phyloP scores from a whole-genome alignment of 2,888 invertebrate genomes.

The Sussaba pulchella region DNA sequence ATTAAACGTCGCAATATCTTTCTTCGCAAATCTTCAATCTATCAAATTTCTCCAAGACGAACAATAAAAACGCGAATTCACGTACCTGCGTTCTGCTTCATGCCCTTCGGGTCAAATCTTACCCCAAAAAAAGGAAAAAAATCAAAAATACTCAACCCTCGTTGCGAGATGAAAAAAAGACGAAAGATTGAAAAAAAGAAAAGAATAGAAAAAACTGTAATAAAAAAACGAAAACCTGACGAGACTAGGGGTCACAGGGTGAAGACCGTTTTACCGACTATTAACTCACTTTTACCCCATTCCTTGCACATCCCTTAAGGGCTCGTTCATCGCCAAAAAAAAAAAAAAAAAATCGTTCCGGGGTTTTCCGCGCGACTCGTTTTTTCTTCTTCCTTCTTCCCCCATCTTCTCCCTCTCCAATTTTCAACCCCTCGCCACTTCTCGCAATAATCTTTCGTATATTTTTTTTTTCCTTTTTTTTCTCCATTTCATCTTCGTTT shows the following conservation, averaged over 20 bases:
- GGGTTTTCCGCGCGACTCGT: slow-evolving; percentile 71
- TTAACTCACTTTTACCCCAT: slow-evolving; percentile 84
- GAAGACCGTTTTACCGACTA: slow-evolving; percentile 85
- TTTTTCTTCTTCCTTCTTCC: slow-evolving; percentile 70
- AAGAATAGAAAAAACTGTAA: slow-evolving; percentile 61
- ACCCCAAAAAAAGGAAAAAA: slow-evolving; percentile 19
- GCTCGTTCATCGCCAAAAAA: slow-evolving; percentile 58
- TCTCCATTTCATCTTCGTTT: too few relatives aligned
- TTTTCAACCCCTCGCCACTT: slow-evolving; percentile 67
- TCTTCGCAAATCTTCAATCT: slow-evolving; percentile 71
- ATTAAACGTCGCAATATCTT: slow-evolving; percentile 17
- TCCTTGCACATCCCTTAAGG: slow-evolving; percentile 70
- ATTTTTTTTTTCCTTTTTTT: slow-evolving; percentile 62
- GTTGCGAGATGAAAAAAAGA: slow-evolving; percentile 34
- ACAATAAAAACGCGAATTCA: slow-evolving; percentile 68
- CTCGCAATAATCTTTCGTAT: slow-evolving; percentile 75
- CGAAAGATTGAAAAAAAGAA: slow-evolving; percentile 33
- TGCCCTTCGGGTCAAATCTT: slow-evolving; percentile 41
- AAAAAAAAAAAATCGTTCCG: slow-evolving; percentile 67
- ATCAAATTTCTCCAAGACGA: slow-evolving; percentile 79
- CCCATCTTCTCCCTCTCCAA: slow-evolving; percentile 60
- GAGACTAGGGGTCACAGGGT: slow-evolving; percentile 80
- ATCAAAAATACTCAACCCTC: slow-evolving; percentile 4
- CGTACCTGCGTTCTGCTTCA: slow-evolving; percentile 58
- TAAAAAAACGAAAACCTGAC: slow-evolving; percentile 54